Evolutionary conservation across 1,140 invertebrate genomes (phyloP).

Genomic region (Meteorus sp.): DNA sequence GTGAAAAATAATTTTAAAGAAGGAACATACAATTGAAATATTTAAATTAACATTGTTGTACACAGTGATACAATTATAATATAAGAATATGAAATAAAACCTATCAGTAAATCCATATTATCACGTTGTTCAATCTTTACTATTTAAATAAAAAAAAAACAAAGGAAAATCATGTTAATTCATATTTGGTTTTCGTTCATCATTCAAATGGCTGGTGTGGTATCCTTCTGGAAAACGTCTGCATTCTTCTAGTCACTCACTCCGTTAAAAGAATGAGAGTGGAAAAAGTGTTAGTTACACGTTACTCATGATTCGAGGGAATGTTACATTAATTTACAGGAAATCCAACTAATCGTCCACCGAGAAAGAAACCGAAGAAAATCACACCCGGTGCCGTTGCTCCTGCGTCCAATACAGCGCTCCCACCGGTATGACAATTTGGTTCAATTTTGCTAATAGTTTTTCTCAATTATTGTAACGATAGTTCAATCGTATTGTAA

Average conservation of each 20-base stretch:
- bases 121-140: slow-evolving; percentile 46
- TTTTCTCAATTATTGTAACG: neutral
- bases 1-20: slow-evolving; percentile 43
- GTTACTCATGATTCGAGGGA: slow-evolving; percentile 40
- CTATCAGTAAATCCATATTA: slow-evolving; percentile 57
- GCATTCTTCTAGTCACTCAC: slow-evolving; percentile 42
- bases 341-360: slow-evolving; percentile 50
- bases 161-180: no score
- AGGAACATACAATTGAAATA: slow-evolving; percentile 57
- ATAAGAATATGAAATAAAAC: slow-evolving; percentile 63
- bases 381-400: slow-evolving; percentile 36
- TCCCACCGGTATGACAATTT: slow-evolving; percentile 46
- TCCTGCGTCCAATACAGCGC: slow-evolving; percentile 36
- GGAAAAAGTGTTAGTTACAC: slow-evolving; percentile 25
- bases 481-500: neutral
- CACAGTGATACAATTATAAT: slow-evolving; percentile 63
- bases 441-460: neutral
- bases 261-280: slow-evolving; percentile 27
- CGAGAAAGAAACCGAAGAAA: slow-evolving; percentile 56
- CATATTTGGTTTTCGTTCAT: slow-evolving; percentile 8
- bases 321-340: slow-evolving; percentile 53
- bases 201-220: slow-evolving; percentile 20
- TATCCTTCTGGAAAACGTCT: slow-evolving; percentile 35
- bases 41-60: slow-evolving; percentile 61
- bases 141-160: no score